Evolutionary conservation across 2,888 invertebrate genomes (phyloP).

Genomic region (Hemithea aestivaria): DNA sequence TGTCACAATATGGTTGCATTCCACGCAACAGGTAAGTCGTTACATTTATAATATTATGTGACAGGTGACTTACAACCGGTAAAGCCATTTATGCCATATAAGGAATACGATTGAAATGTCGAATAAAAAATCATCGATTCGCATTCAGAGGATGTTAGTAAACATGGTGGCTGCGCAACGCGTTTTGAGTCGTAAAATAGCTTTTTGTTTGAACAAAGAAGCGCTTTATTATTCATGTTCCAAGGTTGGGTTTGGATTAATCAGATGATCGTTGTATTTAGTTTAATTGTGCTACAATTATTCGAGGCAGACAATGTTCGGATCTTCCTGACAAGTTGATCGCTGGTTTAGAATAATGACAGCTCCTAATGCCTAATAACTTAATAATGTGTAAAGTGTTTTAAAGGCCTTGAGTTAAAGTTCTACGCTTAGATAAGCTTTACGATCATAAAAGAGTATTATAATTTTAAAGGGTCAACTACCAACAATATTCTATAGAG

Average conservation of each 20-base stretch:
- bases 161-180: conserved; percentile 45
- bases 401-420: too few relatives aligned
- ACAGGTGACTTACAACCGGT: conserved; percentile 66
- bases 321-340: conserved; percentile 34
- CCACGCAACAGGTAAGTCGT: conserved; percentile 47
- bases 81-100: conserved; percentile 50
- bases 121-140: conserved; percentile 41
- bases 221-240: conserved; percentile 16
- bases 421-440: too few relatives aligned
- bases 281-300: conserved; percentile 28
- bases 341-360: conserved; percentile 27
- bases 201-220: conserved; percentile 21
- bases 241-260: conserved; percentile 24
- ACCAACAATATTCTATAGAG: too few relatives aligned
- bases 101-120: conserved; percentile 53
- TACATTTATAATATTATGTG: conserved; percentile 47
- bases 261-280: conserved; percentile 19
- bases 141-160: conserved; percentile 52
- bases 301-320: conserved; percentile 32
- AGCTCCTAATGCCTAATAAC: conserved; percentile 6
- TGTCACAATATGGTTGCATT: conserved; percentile 30
- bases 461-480: too few relatives aligned
- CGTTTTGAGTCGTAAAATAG: conserved; percentile 33
- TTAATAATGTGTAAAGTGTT: conserved; percentile 2
- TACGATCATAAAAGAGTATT: too few relatives aligned